Evolutionary conservation across 1,140 invertebrate genomes (phyloP), one percentile per base, ranked within the genome.

Genomic region (Aphelenchoides besseyi): DNA sequence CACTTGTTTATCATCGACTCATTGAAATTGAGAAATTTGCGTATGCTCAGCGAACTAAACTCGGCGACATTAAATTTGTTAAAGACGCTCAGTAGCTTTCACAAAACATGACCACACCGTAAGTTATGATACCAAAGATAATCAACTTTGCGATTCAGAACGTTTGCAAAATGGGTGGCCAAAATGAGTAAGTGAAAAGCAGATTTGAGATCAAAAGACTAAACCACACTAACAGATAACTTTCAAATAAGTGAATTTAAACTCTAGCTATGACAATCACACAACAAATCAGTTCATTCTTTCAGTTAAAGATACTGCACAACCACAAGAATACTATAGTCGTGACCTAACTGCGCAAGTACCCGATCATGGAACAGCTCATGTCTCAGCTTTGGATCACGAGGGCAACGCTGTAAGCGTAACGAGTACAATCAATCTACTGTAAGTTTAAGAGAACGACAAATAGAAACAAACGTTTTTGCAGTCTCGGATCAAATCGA

Each of bases 331-430:
- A 33, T 83, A 82, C 53, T 82, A 82, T 48, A 68, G 74, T 8
- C 53, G 57, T 8, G 73, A 80, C 9, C 57, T 71, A 26, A 77
- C 74, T 29, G 61, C 59, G 16, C 78, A 78, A 54, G 80, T 79
- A 29, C 74, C 74, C 16, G 78, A 84, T 68, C 70, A 76, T 67
- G 94, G 95, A 28, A 98, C 95, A 0, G 90, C 93, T 0, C 94
- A 98, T 81, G 88, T 97, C 29, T 91, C 91, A 0, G 89, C 97
- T 23, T 84, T 97, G 41, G 90, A 90, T 2, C 88, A 88, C 0
- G 90, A 95, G 85, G 95, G 95, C 0, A 92, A 95, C 87, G 95
- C 93, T 23, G 92, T 97, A 3, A 90, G 92, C 0, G 89, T 92
- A 29, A 97, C 95, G 1, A 92, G 91, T 80, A 94, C 93, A 5